Evolutionary conservation across 1,140 invertebrate species (phyloP).

Genomic region (Argopecten irradians): DNA sequence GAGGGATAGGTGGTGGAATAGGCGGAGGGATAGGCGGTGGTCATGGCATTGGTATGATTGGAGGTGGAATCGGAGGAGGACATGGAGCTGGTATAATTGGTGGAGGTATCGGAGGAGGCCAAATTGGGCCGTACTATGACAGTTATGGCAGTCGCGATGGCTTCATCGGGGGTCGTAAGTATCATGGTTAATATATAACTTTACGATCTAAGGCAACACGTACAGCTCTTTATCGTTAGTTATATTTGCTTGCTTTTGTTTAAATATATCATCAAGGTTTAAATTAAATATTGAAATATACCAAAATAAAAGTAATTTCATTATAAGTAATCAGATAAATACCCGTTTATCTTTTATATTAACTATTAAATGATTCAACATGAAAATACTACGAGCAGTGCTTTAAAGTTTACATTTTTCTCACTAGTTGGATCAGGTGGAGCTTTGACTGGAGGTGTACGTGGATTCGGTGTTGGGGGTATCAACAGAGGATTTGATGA

Average conservation of each 20-base stretch:
- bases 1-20: not conserved
- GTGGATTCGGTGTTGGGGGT: not conserved
- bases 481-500: not conserved
- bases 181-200: too few relatives aligned
- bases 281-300: too few relatives aligned
- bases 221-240: too few relatives aligned
- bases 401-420: too few relatives aligned
- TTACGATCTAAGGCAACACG: too few relatives aligned
- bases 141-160: not conserved
- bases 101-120: not conserved
- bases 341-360: too few relatives aligned
- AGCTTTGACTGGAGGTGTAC: not conserved
- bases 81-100: not conserved
- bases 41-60: not conserved
- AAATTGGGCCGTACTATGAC: not conserved
- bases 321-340: too few relatives aligned
- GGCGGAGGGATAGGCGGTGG: not conserved
- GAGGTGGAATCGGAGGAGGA: not conserved
- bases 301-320: too few relatives aligned
- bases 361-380: too few relatives aligned
- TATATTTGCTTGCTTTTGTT: too few relatives aligned
- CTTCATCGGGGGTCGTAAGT: not conserved
- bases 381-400: too few relatives aligned
- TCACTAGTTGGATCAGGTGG: not conserved
- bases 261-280: too few relatives aligned